Evolutionary conservation across 2,888 invertebrate species (phyloP).

Genomic region (Sesamia inferens): DNA sequence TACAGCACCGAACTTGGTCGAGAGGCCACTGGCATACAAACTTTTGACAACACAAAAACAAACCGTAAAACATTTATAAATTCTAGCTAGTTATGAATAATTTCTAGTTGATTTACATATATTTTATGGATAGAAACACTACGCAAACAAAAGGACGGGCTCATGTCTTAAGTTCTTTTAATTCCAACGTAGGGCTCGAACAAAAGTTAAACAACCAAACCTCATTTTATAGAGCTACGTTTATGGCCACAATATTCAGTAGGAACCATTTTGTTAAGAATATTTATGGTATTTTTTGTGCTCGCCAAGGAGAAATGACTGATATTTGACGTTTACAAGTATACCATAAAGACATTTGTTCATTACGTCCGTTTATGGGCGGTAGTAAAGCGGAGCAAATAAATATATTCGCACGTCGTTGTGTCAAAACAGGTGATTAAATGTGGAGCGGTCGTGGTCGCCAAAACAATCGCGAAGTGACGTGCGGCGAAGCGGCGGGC

Average conservation of each 20-base stretch:
- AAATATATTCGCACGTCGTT: constrained; percentile 83
- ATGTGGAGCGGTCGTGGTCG: constrained; percentile 62
- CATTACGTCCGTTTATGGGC: constrained; percentile 83
- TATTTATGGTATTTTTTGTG: constrained; percentile 88
- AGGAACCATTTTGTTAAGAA: constrained; percentile 88
- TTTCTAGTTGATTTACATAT: constrained; percentile 85
- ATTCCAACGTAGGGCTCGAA: constrained; percentile 81
- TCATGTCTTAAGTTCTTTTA: constrained; percentile 83
- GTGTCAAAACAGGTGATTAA: constrained; percentile 77
- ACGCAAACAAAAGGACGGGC: constrained; percentile 82
- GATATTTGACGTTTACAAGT: constrained; percentile 88
- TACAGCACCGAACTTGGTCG: constrained; percentile 45
- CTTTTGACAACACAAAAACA: constrained; percentile 69
- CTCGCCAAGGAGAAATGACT: constrained; percentile 80
- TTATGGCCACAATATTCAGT: constrained; percentile 88
- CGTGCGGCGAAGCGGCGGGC: constrained; percentile 48
- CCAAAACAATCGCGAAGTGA: constrained; percentile 67
- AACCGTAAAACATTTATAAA: constrained; percentile 82
- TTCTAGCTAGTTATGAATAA: constrained; percentile 87
- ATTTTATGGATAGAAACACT: constrained; percentile 79
- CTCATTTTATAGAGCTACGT: constrained; percentile 86
- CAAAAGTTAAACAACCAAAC: constrained; percentile 87
- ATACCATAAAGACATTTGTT: constrained; percentile 87
- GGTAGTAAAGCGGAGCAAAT: constrained; percentile 78
- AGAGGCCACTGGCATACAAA: constrained; percentile 63